Evolutionary conservation across 2,888 invertebrate species (phyloP), one percentile per base, ranked within the genome.

Genomic region (Andrena chrysosceles): DNA sequence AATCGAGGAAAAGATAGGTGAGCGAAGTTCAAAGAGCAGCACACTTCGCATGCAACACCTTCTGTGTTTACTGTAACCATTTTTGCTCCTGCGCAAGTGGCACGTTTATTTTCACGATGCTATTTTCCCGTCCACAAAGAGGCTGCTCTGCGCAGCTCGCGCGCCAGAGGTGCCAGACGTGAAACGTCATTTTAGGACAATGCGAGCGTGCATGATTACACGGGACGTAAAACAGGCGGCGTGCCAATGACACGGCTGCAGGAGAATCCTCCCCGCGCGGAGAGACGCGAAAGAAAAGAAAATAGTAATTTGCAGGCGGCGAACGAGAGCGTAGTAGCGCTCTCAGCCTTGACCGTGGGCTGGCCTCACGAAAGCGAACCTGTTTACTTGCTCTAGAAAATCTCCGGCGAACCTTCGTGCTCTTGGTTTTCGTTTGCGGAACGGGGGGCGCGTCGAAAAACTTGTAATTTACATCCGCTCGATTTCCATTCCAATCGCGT

Each of bases 291-390:
- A 48, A 35, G 31, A 16, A 59, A 49, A 64, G 49, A 76, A 69
- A 67, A 81, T 77, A 68, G 63, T 68, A 72, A 77, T 77, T 68
- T 29, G 54, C 69, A 42, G 70, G 10, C 66, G 56, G 29, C 63
- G 71, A 68, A 67, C 60, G 80, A 54, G 75, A 75, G 71, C 71
- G 67, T 72, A 72, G 81, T 81, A 62, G 66, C 80, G 42, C 29
- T 64, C 76, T 64, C 76, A 73, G 79, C 79, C 82, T 79, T 82
- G 74, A 82, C 82, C 82, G 56, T 79, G 74, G 64, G 59, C 52
- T 54, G 60, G 29, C 60, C 59, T 26, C 68, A 79, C 68, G 74
- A 82, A 82, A 82, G 81, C 69, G 73, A 81, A 78, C 64, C 78
- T 69, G 77, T 73, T 77, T 72, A 62, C 80, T 42, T 63, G 73